A percentile compares a stretch with the other conserved stretches of the same genome.
These are phyloP conservation scores for Chloroceryle aenea DNA, from an alignment of 2,113 vertebrate genomes.

Conservation along the genomic window DNA sequence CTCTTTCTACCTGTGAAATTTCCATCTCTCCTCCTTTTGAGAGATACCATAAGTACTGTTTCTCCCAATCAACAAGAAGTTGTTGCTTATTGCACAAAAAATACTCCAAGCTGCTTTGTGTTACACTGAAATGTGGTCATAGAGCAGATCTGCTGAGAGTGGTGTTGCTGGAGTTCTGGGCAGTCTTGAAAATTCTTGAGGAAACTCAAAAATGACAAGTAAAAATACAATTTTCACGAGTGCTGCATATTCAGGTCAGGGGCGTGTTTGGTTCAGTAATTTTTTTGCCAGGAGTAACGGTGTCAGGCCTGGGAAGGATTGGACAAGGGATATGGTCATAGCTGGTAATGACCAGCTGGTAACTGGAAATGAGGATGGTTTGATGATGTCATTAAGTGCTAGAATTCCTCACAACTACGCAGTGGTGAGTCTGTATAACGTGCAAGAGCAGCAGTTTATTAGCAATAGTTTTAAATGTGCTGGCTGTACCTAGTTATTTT, in stretches of 20 bases:
- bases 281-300: not conserved
- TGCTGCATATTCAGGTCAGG: not conserved
- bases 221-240: not conserved
- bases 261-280: not conserved
- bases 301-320: not conserved
- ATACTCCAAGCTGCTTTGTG: fast-evolving
- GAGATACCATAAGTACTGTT: not conserved
- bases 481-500: not conserved
- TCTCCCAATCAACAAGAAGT: not conserved
- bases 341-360: not conserved
- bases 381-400: not conserved
- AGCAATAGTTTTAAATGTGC: not conserved
- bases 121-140: not conserved
- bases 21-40: not conserved
- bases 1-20: not conserved
- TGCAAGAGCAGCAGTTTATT: not conserved
- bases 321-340: not conserved
- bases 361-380: not conserved
- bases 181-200: not conserved
- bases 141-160: not conserved
- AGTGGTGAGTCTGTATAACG: not conserved
- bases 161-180: not conserved
- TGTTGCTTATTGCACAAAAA: not conserved
- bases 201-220: not conserved
- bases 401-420: not conserved